Conservation (phyloP, 1,140 invertebrate genomes). For the Lucilia cuprina region DNA sequence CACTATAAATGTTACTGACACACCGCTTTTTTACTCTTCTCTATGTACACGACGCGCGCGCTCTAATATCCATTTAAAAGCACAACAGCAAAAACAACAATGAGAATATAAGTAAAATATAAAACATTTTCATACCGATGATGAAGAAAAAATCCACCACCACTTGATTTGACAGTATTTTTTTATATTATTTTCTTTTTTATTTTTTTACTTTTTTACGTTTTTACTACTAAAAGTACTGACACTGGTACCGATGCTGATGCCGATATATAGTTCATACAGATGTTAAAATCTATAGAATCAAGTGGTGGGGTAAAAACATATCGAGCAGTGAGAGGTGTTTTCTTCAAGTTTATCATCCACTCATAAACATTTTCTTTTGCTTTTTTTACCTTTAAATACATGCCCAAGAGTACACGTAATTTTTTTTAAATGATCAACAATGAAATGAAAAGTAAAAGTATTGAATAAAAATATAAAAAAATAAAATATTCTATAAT, state of each 20-base stretch:
- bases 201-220: neutral
- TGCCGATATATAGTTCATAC: neutral
- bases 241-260: too few relatives aligned
- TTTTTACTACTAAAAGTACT: neutral
- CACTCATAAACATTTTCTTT: neutral
- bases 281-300: neutral
- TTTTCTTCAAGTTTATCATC: neutral
- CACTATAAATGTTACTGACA: neutral
- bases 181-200: neutral
- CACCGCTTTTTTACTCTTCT: neutral
- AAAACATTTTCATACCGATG: neutral
- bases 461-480: neutral
- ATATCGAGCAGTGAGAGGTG: neutral
- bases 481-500: too few relatives aligned
- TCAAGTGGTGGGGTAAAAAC: neutral
- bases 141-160: neutral
- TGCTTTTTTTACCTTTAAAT: neutral
- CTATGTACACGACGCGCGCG: constrained; percentile 6
- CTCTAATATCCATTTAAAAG: neutral
- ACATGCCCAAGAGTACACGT: neutral
- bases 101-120: neutral
- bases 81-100: neutral
- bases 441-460: neutral
- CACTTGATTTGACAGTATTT: neutral
- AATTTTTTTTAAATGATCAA: neutral